These are phyloP conservation scores for Vesta saturnalis DNA, from an alignment of 2,888 invertebrate species.

Conservation along the genomic window DNA sequence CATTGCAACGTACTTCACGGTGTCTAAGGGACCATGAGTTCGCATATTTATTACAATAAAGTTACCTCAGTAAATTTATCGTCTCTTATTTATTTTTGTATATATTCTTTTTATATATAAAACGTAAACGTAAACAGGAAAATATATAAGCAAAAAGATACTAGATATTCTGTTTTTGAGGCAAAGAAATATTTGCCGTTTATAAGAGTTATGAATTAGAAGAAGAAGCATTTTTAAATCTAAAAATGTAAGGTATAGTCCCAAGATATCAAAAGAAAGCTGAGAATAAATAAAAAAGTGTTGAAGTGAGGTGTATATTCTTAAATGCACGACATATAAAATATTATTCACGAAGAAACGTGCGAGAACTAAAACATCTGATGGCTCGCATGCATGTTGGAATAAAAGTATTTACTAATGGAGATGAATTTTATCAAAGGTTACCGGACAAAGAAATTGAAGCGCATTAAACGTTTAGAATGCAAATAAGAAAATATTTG, in stretches of 20 bases:
- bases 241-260: slow-evolving; percentile 25
- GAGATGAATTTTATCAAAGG: slow-evolving; percentile 23
- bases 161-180: neutral
- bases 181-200: neutral
- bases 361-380: slow-evolving; percentile 36
- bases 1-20: no score
- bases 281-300: slow-evolving; percentile 28
- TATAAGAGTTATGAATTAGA: slow-evolving; percentile 16
- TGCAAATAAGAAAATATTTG: slow-evolving; percentile 6
- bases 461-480: neutral
- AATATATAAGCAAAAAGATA: neutral
- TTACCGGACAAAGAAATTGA: neutral
- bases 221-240: slow-evolving; percentile 5
- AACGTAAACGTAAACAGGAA: neutral
- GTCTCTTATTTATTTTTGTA: neutral
- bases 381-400: slow-evolving; percentile 32
- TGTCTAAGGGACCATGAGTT: no score
- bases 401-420: slow-evolving; percentile 28
- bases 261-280: slow-evolving; percentile 13
- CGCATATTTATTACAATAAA: no score
- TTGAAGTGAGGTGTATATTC: slow-evolving; percentile 25
- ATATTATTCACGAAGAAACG: slow-evolving; percentile 35
- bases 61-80: neutral
- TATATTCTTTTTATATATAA: neutral
- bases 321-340: slow-evolving; percentile 26